Evolutionary conservation across 2,888 invertebrate genomes (phyloP), one percentile per base, ranked within the genome.

Genomic region (Athalia circularis): DNA sequence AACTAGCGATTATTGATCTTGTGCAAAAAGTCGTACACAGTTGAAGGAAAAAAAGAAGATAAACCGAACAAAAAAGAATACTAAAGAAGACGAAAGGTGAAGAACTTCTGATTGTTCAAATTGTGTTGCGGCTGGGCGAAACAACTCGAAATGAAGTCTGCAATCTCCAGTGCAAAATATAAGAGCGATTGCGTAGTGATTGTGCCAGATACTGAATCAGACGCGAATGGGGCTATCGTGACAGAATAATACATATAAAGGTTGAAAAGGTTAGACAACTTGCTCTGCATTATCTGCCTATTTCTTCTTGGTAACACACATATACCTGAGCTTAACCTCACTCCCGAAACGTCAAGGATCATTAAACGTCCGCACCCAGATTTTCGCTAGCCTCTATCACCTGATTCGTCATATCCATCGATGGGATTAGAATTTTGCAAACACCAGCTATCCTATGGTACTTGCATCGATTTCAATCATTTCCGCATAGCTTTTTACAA

Each of bases 111-210:
- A 67, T 67, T 50, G 67, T 50, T 50, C 11, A 48, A 48, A 48
- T 48, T 52, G 67, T 50, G n/a, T 13, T 67, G 67, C 67, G 13
- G 11, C 7, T n/a, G 6, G 50, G 50, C 50, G 67, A 52, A 9
- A 15, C 8, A 29, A 67, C 13, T n/a, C 67, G 67, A 67, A 50
- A 67, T 67, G 67, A 67, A 48, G 67, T 48, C 67, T 47, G 45
- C 15, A 48, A 67, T 67, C n/a, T 50, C 48, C 29, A 67, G 13
- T 67, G 13, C 15, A 47, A 67, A 67, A 4, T 48, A 61, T 61
- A n/a, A n/a, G n/a, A 61, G 15, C 7, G 7, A 15, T 29, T 29
- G 29, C 29, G 29, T 29, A 29, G 29, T 29, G 29, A 29, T 29
- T 29, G 29, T 29, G 29, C 29, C 29, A 29, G 29, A 29, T 29